A percentile compares a stretch with the other conserved stretches of the same genome.
phyloP scores from a whole-genome alignment of 1,140 invertebrate genomes.

The Lanistes nyassanus region DNA sequence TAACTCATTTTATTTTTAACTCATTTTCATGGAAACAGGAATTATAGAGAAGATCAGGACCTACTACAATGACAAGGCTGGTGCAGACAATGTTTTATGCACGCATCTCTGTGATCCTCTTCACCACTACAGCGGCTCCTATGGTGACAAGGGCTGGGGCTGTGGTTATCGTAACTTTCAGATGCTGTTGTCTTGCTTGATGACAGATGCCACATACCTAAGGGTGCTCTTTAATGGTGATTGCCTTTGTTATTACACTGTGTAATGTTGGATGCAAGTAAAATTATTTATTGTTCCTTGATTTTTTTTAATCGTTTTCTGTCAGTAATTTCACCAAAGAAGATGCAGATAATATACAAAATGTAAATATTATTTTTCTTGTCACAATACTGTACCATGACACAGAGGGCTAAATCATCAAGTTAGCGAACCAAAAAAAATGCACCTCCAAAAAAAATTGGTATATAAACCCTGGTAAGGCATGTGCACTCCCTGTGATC shows the following conservation, averaged over 20 bases:
- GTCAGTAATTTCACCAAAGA: neutral
- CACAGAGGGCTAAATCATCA: no score
- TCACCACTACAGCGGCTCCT: constrained; percentile 87
- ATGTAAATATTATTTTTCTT: neutral
- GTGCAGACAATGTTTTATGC: constrained; percentile 60
- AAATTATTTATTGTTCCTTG: neutral
- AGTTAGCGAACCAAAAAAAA: no score
- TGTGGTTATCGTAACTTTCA: constrained; percentile 89
- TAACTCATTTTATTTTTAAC: no score
- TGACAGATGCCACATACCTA: constrained; percentile 79
- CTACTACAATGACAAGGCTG: constrained; percentile 67
- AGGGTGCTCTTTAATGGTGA: constrained; percentile 70
- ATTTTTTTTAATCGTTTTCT: neutral
- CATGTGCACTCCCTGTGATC: no score
- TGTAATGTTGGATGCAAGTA: neutral
- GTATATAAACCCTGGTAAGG: no score
- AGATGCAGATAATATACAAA: neutral
- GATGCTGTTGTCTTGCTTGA: constrained; percentile 86
- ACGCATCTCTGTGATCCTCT: constrained; percentile 75
- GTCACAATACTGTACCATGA: no score
- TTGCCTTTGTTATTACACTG: constrained; percentile 1
- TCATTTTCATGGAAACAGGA: no score
- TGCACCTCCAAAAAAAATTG: no score
- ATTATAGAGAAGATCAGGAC: constrained; percentile 79
- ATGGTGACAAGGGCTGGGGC: constrained; percentile 89